A percentile compares a stretch with the other conserved stretches of the same genome.
Evolutionary conservation across 1,140 invertebrate genomes (phyloP).

Genomic region (Ceratosolen solmsi): DNA sequence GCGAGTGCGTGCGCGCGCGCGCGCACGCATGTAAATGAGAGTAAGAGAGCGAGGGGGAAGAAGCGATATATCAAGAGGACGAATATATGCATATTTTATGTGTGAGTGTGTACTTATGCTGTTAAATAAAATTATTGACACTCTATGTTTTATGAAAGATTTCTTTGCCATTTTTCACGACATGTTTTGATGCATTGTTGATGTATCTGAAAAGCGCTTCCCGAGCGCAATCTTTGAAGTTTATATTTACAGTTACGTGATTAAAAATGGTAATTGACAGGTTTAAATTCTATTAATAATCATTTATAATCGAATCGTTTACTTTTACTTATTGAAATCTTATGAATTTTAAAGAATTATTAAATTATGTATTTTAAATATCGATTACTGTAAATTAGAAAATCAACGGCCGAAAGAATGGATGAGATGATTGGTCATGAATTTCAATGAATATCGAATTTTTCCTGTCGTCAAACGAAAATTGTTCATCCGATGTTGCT

Average conservation of each 20-base stretch:
- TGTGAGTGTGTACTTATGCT: neutral
- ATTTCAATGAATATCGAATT: neutral
- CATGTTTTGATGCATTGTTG: neutral
- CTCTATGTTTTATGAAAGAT: neutral
- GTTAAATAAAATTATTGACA: neutral
- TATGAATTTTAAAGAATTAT: too few relatives aligned
- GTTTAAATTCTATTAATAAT: too few relatives aligned
- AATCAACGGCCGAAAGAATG: neutral
- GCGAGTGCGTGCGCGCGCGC: too few relatives aligned
- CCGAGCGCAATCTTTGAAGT: too few relatives aligned
- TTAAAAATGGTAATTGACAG: too few relatives aligned
- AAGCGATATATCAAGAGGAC: neutral
- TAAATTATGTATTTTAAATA: too few relatives aligned
- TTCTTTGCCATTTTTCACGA: neutral
- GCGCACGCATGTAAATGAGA: too few relatives aligned
- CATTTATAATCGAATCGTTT: too few relatives aligned
- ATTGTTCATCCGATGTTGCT: neutral
- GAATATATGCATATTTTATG: constrained; percentile 10
- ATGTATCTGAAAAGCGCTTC: too few relatives aligned
- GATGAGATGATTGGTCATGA: neutral
- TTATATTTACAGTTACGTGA: constrained; percentile 22
- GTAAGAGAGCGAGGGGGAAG: too few relatives aligned
- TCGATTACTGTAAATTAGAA: too few relatives aligned
- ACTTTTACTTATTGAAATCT: too few relatives aligned
- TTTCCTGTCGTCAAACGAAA: neutral